Percentiles rank a stretch among this genome's conserved stretches.
phyloP scores from a whole-genome alignment of 2,113 vertebrate genomes.

The Oriolus oriolus region DNA sequence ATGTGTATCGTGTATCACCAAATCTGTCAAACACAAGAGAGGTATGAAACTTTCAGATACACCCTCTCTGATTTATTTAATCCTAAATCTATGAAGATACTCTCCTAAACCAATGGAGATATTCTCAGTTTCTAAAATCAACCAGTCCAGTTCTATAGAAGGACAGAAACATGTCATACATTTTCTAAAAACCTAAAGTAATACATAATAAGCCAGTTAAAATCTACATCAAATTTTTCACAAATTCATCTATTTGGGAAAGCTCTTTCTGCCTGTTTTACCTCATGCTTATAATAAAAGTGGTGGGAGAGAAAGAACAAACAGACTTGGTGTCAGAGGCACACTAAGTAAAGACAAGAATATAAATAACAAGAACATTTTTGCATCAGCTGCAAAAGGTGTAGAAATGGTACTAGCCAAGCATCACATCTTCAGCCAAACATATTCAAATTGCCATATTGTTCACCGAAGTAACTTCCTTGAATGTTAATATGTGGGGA shows the following conservation, averaged over 20 bases:
- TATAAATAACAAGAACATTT: too few relatives aligned
- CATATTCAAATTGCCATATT: neutral
- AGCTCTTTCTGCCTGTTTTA: neutral
- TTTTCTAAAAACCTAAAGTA: neutral
- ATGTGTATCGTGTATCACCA: rapidly evolving
- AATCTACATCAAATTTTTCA: neutral
- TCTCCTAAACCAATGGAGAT: neutral
- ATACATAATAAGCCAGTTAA: neutral
- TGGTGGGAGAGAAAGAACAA: neutral
- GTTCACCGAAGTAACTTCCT: neutral
- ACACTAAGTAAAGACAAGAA: neutral
- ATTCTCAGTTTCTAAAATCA: neutral
- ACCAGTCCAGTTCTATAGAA: rapidly evolving
- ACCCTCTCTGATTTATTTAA: neutral
- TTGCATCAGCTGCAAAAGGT: rapidly evolving
- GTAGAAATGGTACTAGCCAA: neutral
- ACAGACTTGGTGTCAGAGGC: neutral
- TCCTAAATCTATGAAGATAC: neutral
- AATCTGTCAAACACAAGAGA: neutral
- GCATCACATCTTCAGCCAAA: neutral
- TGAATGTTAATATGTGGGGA: neutral
- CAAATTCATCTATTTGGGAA: neutral
- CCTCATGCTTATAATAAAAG: neutral
- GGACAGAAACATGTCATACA: neutral
- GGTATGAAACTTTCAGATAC: neutral